These are phyloP conservation scores for Mesitornis unicolor DNA, from an alignment of 2,113 vertebrate genomes.

Conservation along the genomic window DNA sequence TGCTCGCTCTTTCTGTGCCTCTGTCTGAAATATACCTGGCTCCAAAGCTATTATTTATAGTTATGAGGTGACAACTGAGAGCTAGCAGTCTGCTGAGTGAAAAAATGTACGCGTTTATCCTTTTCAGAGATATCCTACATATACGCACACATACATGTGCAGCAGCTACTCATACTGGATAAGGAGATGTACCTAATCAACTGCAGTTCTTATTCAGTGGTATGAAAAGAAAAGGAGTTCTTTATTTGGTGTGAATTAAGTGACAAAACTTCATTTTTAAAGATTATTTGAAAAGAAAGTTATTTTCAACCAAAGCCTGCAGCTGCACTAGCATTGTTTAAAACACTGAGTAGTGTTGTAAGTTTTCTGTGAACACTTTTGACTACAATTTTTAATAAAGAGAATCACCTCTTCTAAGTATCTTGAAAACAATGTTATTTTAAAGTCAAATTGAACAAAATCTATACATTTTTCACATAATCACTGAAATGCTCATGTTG, in stretches of 20 bases:
- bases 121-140: constrained; percentile 42
- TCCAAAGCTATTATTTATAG: constrained; percentile 67
- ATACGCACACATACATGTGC: not conserved
- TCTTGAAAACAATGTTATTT: not conserved
- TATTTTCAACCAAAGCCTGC: not conserved
- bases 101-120: constrained; percentile 52
- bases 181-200: constrained; percentile 41
- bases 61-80: constrained; percentile 72
- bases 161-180: constrained; percentile 9
- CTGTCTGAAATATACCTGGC: constrained; percentile 41
- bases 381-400: not conserved
- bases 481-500: not conserved
- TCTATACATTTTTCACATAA: not conserved
- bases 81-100: constrained; percentile 70
- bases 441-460: not conserved
- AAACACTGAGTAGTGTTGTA: not conserved
- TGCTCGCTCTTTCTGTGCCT: constrained; percentile 51
- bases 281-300: not conserved
- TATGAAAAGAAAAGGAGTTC: not conserved
- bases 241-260: not conserved
- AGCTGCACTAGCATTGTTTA: not conserved
- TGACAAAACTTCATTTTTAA: not conserved
- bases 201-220: not conserved
- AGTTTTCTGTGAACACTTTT: not conserved
- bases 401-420: not conserved